These are phyloP conservation scores for Geophilus truncorum DNA, from an alignment of 2,888 invertebrate genomes.

Conservation along the genomic window DNA sequence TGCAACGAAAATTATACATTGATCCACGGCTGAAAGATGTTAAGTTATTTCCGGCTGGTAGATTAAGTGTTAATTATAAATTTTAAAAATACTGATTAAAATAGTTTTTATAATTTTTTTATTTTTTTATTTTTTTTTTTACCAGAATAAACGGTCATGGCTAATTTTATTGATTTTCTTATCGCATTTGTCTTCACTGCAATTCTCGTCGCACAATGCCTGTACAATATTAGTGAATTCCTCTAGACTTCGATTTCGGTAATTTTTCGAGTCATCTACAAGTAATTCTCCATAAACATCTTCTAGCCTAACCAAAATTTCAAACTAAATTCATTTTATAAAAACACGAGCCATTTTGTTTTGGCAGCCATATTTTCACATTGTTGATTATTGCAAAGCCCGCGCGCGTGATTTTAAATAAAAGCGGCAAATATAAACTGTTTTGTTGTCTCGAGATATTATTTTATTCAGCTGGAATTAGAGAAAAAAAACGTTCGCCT, in stretches of 20 bases:
- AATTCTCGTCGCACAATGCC: background rate
- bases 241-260: background rate
- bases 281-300: background rate
- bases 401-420: too few species aligned
- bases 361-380: background rate
- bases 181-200: background rate
- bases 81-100: too few species aligned
- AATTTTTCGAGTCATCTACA: background rate
- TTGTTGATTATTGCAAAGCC: too few species aligned
- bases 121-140: background rate
- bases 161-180: background rate
- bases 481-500: too few species aligned
- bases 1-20: too few species aligned
- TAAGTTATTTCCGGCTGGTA: too few species aligned
- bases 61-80: too few species aligned
- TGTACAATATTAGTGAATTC: background rate
- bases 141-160: background rate
- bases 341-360: background rate
- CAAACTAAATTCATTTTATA: background rate
- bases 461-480: too few species aligned
- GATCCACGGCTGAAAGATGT: background rate
- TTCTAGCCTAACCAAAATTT: background rate
- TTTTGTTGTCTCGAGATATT: too few species aligned
- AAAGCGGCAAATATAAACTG: too few species aligned
- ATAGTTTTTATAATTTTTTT: background rate